Base-by-base conservation (phyloP, 2,797 vertebrate species). In the Onychomys torridus region DNA sequence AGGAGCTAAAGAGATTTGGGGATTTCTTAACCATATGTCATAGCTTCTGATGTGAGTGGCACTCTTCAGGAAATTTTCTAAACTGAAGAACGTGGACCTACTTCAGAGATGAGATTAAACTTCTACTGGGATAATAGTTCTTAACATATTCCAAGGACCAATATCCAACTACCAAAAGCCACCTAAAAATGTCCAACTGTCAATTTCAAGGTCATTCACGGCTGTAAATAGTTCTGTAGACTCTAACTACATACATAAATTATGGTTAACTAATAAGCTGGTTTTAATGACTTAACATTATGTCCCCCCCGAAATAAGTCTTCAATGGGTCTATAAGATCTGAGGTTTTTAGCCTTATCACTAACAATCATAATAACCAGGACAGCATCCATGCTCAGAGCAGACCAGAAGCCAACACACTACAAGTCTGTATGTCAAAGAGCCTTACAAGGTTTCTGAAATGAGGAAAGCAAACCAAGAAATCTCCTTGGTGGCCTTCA, bases 131-230 rank as follows among this genome's bases (percentile, higher is more conserved):
- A 87, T 61, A 37, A 59, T 8, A 90, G 61, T 79, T 95, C 76
- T 95, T 77, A 77, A 96, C 92, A 79, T 92, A 49, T 79, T 95
- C 84, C 87, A 95, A 96, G 96, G 79, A 83, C 84, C 88, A 95
- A 95, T 57, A 96, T 91, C 69, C 91, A 69, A 79, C 34, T 92
- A 89, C 25, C 49, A 90, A 73, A 93, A 92, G 76, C 67, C 81
- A 93, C 71, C 71, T 69, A 69, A 90, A 94, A 90, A 92, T 78
- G 88, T 52, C 90, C 81, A 93, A 43, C 63, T 78, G 46, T 67
- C 37, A 27, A 94, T 49, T 90, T 88, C 86, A 96, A 34, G 63
- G 55, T 96, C 88, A 92, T 52, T 71, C 57, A 46, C 46, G 34
- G 61, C 55, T 87, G 40, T 46, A 78, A 71, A 76, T 34, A 78